Evolutionary conservation across 2,797 vertebrate species (phyloP), one percentile per base, ranked within the genome.

Genomic region (Rhabdomys pumilio): DNA sequence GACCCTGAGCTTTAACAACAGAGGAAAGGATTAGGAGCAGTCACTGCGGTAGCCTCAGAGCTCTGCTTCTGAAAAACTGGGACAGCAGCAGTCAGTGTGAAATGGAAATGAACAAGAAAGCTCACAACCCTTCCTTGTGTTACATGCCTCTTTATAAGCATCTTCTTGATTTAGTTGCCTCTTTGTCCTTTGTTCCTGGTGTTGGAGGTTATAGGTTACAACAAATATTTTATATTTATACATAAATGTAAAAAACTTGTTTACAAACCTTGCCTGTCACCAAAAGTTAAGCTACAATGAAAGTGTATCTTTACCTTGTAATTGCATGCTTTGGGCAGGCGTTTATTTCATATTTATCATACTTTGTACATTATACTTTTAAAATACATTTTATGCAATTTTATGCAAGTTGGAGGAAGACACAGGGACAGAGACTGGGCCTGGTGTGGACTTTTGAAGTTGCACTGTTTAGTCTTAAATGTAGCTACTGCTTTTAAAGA

Each of bases 301-400:
- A 89, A 75, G 34, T 73, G 26, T 34, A 4, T n/a, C 59, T 92
- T 79, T 69, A 81, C 55, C 73, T 94, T 76, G 3, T 79, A 91
- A 91, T 86, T 92, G 50, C 79, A 0, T 82, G 80, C 24, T 55
- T 91, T 93, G 67, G 53, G 29, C 19, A 89, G 0, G 73, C 77
- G 13, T 90, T 86, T 88, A 53, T 81, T 95, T 92, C 47, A 44
- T 15, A 65, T 2, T 77, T 93, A 41, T 13, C n/a, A 31, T 75
- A 44, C 34, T 75, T 90, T 93, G 10, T 87, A 63, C 8, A 8
- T 94, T 90, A 63, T 50, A 80, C 38, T 50, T 61, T 85, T 85
- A 59, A 90, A 85, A 76, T 75, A 79, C 17, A 19, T 53, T 91
- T 92, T 86, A n/a, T 24, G n/a, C 79, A 97, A 85, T 38, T 38